Conservation (phyloP, 2,113 vertebrate species). For the Dipodomys ordii region DNA sequence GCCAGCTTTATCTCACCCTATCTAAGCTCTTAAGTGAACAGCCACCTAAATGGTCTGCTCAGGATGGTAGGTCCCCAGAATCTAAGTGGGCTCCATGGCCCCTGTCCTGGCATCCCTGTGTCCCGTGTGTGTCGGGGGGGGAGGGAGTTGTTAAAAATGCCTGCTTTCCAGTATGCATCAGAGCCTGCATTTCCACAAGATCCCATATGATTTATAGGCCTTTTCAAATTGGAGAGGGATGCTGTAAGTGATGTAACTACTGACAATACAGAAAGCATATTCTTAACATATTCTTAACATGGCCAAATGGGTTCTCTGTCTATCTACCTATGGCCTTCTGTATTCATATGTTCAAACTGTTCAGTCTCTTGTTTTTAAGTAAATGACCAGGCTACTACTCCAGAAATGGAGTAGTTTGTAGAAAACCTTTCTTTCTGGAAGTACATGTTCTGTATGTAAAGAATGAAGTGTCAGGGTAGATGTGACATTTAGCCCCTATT, state of each 20-base stretch:
- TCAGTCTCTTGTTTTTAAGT: neutral
- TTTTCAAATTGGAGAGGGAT: neutral
- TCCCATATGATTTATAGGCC: neutral
- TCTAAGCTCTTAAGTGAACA: neutral
- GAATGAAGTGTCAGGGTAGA: neutral
- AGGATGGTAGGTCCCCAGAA: too few species aligned
- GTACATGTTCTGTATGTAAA: accelerated
- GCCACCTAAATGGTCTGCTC: neutral
- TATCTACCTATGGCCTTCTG: accelerated
- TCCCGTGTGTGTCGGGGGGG: too few species aligned
- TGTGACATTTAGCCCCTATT: neutral
- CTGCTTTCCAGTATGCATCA: neutral
- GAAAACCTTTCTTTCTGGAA: neutral
- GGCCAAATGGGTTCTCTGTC: neutral
- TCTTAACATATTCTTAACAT: neutral
- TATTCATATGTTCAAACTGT: accelerated
- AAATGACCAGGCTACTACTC: neutral
- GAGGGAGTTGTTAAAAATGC: neutral
- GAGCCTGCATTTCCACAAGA: neutral
- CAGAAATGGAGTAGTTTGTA: neutral
- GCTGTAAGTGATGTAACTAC: neutral
- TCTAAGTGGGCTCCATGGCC: neutral
- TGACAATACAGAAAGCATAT: neutral
- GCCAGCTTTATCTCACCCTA: accelerated
- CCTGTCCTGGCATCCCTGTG: too few species aligned